Evolutionary conservation across 2,113 vertebrate species (phyloP).

Genomic region (Phrynocephalus versicolor): DNA sequence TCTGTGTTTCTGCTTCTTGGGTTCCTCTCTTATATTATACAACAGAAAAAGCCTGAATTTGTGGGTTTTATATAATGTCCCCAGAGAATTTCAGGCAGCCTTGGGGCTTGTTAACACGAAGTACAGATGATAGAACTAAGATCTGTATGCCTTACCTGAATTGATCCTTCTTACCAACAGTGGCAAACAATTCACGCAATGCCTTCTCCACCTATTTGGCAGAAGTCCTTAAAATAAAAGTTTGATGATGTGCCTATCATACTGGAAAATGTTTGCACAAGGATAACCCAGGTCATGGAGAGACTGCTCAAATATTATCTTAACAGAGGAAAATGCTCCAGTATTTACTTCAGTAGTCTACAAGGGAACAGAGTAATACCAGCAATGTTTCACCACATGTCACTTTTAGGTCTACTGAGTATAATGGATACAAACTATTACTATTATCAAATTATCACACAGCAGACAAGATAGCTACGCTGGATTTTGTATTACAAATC

Average conservation of each 20-base stretch:
- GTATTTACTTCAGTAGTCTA: not conserved
- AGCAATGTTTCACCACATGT: too few relatives aligned
- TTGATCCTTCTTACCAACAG: not conserved
- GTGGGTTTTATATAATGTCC: not conserved
- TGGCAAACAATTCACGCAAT: not conserved
- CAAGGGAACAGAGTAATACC: not conserved
- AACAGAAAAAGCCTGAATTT: constrained; percentile 7
- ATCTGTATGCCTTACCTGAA: constrained; percentile 9
- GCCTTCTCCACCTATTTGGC: not conserved
- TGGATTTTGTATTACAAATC: too few relatives aligned
- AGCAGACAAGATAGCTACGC: too few relatives aligned
- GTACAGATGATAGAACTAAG: constrained; percentile 10
- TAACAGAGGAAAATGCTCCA: not conserved
- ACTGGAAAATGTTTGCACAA: not conserved
- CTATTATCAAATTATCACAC: too few relatives aligned
- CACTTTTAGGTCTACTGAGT: too few relatives aligned
- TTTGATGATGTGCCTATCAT: not conserved
- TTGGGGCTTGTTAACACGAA: constrained; percentile 25
- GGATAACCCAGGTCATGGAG: not conserved
- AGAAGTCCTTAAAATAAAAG: not conserved
- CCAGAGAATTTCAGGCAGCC: not conserved
- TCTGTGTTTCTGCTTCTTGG: constrained; percentile 13
- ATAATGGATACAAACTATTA: too few relatives aligned
- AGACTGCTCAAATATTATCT: not conserved
- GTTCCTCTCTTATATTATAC: not conserved